Evolutionary conservation across 2,113 vertebrate species (phyloP).

Genomic region (Ptychochromis oligacanthus): DNA sequence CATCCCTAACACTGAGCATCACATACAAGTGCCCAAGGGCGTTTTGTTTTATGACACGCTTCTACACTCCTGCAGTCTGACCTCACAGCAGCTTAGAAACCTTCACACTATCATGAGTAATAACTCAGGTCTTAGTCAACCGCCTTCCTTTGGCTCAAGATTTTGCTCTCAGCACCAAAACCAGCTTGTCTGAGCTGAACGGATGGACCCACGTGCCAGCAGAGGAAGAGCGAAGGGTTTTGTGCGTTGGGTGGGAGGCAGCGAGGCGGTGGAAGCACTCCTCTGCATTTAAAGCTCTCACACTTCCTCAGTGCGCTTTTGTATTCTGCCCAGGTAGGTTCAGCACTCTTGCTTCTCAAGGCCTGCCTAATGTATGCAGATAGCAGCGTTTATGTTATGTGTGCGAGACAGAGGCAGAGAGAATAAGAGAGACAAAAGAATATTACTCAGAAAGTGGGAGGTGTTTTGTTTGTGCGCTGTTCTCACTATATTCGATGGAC

Average conservation of each 20-base stretch:
- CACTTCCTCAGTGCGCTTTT: conserved; percentile 22
- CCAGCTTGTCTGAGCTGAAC: conserved; percentile 43
- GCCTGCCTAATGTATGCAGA: conserved; percentile 26
- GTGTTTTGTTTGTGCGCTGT: not conserved
- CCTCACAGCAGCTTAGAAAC: conserved; percentile 12
- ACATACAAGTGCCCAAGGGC: not conserved
- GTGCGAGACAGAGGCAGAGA: not conserved
- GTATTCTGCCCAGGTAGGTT: conserved; percentile 49
- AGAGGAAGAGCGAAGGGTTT: conserved; percentile 26
- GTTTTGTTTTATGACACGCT: not conserved
- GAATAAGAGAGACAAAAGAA: conserved; percentile 17
- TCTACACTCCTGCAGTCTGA: not conserved
- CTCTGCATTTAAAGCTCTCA: conserved; percentile 36
- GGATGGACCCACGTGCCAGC: not conserved
- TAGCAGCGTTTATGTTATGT: not conserved
- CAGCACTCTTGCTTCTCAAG: conserved; percentile 19
- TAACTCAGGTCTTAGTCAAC: conserved; percentile 16
- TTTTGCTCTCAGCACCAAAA: conserved; percentile 40
- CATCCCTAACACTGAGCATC: not conserved
- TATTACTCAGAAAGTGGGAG: conserved; percentile 7
- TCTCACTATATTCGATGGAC: conserved; percentile 37
- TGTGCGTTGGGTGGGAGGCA: conserved; percentile 13
- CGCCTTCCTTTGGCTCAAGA: conserved; percentile 7
- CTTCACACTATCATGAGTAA: conserved; percentile 14
- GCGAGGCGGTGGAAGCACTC: conserved; percentile 21